A percentile compares a stretch with the other conserved stretches of the same genome.
Conservation (phyloP, 35 echinoderm and acorn worm genomes). For the Lytechinus pictus region DNA sequence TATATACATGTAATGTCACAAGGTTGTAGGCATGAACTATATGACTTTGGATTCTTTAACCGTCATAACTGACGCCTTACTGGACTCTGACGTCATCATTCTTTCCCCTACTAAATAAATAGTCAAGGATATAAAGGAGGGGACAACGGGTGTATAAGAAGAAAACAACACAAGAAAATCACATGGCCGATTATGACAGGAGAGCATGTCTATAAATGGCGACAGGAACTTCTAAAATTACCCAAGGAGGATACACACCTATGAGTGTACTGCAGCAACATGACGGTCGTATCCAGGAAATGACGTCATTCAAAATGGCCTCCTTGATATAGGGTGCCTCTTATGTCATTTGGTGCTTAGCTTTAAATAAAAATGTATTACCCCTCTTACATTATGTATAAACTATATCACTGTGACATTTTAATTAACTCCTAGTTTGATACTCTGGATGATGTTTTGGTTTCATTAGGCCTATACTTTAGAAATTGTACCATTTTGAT, state of each 20-base stretch:
- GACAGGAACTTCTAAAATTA: constrained; percentile 26
- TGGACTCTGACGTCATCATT: not conserved
- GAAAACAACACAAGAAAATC: not conserved
- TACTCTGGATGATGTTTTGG: no score
- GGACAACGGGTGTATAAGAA: not conserved
- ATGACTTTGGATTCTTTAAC: not conserved
- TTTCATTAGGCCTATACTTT: no score
- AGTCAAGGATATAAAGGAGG: not conserved
- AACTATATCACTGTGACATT: not conserved
- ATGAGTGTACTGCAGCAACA: constrained; percentile 29
- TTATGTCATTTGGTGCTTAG: not conserved
- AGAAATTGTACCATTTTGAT: no score
- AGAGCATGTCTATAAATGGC: not conserved
- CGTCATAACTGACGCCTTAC: not conserved
- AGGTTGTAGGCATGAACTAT: not conserved
- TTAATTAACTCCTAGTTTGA: no score
- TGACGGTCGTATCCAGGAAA: constrained; percentile 39
- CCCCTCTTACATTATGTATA: not conserved
- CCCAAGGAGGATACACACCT: not conserved
- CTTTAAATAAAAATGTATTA: not conserved
- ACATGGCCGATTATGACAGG: not conserved
- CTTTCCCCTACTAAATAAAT: not conserved
- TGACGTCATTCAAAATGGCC: constrained; percentile 36
- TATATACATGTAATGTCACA: no score
- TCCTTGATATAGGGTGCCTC: not conserved